Base-by-base conservation (phyloP, 2,888 invertebrate genomes). In the Halocaridina rubra region DNA sequence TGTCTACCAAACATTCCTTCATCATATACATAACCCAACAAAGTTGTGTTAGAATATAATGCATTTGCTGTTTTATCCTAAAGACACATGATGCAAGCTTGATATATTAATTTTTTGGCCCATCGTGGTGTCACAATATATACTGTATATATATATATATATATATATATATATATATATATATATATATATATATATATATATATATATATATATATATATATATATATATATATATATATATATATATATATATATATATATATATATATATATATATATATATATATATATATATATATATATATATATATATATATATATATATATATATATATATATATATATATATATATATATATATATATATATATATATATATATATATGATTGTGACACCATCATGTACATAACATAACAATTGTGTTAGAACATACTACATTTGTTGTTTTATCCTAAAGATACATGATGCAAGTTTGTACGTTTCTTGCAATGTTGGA, bases 341-440 rank as follows among this genome's bases (percentile, higher is more conserved):
- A 76, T 76, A 59, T 76, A 76, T 76, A 76, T 76, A 76, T 76
- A 76, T 76, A 76, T 76, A 76, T 76, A 76, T 59, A 76, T 76
- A 76, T 30, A 76, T 59, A 76, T 76, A 76, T 76, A 76, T 76
- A 76, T 76, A 57, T 57, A 76, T 76, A 57, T 76, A 29, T 59
- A 57, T 76, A 59, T 76, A 57, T 16, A 19, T 32, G 29, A 71
- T 71, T n/a, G n/a, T n/a, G n/a, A n/a, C n/a, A n/a, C n/a, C n/a
- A n/a, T n/a, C n/a, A n/a, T n/a, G n/a, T n/a, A n/a, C n/a, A n/a
- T n/a, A n/a, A n/a, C n/a, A n/a, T n/a, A n/a, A n/a, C n/a, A n/a
- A n/a, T n/a, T n/a, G n/a, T n/a, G n/a, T n/a, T n/a, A n/a, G n/a
- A n/a, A n/a, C n/a, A n/a, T n/a, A n/a, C n/a, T n/a, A n/a, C n/a